A percentile compares a stretch with the other conserved stretches of the same genome.
Evolutionary conservation across 2,113 vertebrate species (phyloP).

Genomic region (Pedetes capensis): DNA sequence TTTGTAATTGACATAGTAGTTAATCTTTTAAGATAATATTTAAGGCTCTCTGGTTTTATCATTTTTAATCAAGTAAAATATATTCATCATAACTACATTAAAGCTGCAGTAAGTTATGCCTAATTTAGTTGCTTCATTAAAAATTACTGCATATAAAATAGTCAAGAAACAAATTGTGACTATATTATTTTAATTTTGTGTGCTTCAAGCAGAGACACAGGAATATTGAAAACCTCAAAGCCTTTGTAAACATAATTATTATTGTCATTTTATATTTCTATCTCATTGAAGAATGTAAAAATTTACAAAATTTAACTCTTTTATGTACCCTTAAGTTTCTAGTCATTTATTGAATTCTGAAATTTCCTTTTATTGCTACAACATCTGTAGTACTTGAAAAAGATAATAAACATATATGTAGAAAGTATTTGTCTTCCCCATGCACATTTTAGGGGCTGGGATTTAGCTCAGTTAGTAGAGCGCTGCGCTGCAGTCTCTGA

Average conservation of each 20-base stretch:
- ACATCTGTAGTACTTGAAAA: conserved; percentile 46
- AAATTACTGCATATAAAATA: conserved; percentile 82
- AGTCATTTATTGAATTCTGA: conserved; percentile 18
- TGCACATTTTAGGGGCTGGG: no score
- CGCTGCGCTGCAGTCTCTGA: no score
- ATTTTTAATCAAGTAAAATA: conserved; percentile 82
- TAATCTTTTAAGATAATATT: conserved; percentile 75
- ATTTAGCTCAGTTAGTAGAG: no score
- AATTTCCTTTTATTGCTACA: background rate
- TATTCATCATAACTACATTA: conserved; percentile 80
- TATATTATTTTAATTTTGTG: conserved; percentile 77
- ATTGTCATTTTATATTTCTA: conserved; percentile 65
- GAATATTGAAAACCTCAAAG: conserved; percentile 70
- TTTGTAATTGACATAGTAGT: conserved; percentile 71
- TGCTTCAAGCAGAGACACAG: conserved; percentile 73
- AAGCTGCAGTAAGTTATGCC: conserved; percentile 76
- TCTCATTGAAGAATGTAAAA: conserved; percentile 20
- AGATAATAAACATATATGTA: background rate
- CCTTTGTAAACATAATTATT: conserved; percentile 69
- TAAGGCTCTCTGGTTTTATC: conserved; percentile 75
- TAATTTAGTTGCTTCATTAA: conserved; percentile 83
- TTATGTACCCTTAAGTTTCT: conserved; percentile 20
- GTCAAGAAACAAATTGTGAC: conserved; percentile 78
- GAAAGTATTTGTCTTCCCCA: background rate
- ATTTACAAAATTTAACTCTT: conserved; percentile 47